A percentile compares a stretch with the other conserved stretches of the same genome.
Conservation (phyloP, 1,140 invertebrate genomes). For the Paraescarpia echinospica region DNA sequence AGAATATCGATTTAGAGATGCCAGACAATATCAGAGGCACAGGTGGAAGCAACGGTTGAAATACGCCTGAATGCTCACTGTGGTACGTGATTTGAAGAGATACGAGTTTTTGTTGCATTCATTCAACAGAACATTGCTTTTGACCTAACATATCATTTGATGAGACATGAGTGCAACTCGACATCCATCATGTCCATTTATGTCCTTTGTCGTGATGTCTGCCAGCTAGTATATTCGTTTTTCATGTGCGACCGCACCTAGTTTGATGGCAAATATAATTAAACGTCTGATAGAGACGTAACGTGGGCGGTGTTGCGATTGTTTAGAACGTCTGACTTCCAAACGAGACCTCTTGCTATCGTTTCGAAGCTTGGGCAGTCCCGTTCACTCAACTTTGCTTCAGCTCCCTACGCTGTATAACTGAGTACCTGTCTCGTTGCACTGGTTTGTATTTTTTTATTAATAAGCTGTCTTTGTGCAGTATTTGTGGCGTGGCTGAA, state of each 20-base stretch:
- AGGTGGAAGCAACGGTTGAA: neutral
- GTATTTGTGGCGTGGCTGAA: no score
- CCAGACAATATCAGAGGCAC: neutral
- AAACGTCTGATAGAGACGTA: neutral
- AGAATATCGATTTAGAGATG: neutral
- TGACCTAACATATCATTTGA: neutral
- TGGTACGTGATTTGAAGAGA: no score
- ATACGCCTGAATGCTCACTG: neutral
- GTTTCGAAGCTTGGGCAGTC: no score
- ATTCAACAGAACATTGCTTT: neutral
- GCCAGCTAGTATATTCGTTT: neutral
- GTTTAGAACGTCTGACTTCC: no score
- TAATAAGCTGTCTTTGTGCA: no score
- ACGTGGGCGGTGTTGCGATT: no score
- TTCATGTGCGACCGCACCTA: neutral
- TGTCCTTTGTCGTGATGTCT: neutral
- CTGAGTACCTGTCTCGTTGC: no score
- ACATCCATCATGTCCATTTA: neutral
- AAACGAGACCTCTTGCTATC: no score
- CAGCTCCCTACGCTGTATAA: no score
- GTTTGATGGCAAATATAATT: neutral
- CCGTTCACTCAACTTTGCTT: no score
- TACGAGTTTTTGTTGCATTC: no score
- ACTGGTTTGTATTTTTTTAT: no score
- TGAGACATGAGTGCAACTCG: neutral